Conservation (phyloP, 1,140 invertebrate species). For the Drosophila melanogaster region DNA sequence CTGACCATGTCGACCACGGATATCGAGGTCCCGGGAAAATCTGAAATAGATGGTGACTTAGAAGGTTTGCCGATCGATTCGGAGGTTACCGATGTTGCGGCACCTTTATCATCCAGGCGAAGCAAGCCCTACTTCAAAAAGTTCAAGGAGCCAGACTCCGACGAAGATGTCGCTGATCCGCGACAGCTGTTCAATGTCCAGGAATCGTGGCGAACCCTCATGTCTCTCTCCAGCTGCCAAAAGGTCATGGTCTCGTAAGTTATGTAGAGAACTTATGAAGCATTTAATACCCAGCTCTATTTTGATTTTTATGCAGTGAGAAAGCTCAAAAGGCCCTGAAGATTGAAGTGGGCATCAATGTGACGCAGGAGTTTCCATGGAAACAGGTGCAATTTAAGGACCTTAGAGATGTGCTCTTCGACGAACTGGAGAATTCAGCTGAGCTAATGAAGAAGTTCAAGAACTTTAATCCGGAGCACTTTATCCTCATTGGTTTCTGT, state of each 20-base stretch:
- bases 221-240: conserved; percentile 59
- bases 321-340: conserved; percentile 84
- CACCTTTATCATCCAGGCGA: neutral
- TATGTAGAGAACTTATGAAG: rapidly evolving
- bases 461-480: conserved; percentile 85
- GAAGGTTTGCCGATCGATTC: neutral
- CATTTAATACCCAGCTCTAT: too few relatives aligned
- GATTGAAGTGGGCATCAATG: conserved; percentile 85
- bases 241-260: conserved; percentile 76
- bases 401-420: conserved; percentile 87
- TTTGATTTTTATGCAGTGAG: conserved; percentile 19
- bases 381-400: conserved; percentile 87
- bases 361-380: conserved; percentile 91
- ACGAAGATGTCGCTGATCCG: conserved; percentile 54
- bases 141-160: conserved; percentile 60
- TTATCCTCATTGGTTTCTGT: conserved; percentile 89
- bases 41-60: neutral
- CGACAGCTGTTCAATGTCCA: conserved; percentile 56
- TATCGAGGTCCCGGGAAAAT: neutral
- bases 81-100: neutral
- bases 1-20: conserved; percentile 3
- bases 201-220: conserved; percentile 70
- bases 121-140: conserved; percentile 56
- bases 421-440: conserved; percentile 84
- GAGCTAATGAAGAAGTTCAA: conserved; percentile 85